Evolutionary conservation across 2,113 vertebrate genomes (phyloP).

Genomic region (Rhineura floridana): DNA sequence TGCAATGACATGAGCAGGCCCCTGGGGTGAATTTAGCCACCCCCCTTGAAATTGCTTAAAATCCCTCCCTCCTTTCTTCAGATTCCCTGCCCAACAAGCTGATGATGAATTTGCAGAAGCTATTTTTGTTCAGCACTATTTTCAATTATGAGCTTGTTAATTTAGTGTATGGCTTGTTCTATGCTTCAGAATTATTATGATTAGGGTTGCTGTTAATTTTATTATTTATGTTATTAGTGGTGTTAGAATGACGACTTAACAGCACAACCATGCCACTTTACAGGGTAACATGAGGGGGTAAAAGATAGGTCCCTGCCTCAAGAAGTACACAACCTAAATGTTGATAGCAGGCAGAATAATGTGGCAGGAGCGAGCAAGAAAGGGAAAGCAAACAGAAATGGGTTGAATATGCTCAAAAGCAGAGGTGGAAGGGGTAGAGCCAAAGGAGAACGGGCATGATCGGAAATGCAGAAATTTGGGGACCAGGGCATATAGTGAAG

Average conservation of each 20-base stretch:
- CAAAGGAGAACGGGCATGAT: neutral
- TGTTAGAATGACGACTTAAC: neutral
- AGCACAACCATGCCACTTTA: neutral
- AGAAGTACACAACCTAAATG: neutral
- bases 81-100: neutral
- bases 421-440: neutral
- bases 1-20: no score
- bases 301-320: neutral
- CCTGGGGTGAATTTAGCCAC: no score
- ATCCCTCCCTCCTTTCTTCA: no score
- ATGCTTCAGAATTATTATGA: neutral
- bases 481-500: accelerated
- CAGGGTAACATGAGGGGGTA: neutral
- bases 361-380: neutral
- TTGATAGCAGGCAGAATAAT: neutral
- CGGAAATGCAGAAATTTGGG: neutral
- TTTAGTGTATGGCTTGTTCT: neutral
- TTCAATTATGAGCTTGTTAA: neutral
- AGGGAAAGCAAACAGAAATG: no score
- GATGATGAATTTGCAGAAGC: neutral
- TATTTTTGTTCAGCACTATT: neutral
- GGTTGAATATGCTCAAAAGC: no score
- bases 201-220: neutral
- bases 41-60: neutral
- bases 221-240: neutral